These are phyloP conservation scores for Myrmecobius fasciatus DNA, from an alignment of 2,113 vertebrate genomes.

Conservation along the genomic window DNA sequence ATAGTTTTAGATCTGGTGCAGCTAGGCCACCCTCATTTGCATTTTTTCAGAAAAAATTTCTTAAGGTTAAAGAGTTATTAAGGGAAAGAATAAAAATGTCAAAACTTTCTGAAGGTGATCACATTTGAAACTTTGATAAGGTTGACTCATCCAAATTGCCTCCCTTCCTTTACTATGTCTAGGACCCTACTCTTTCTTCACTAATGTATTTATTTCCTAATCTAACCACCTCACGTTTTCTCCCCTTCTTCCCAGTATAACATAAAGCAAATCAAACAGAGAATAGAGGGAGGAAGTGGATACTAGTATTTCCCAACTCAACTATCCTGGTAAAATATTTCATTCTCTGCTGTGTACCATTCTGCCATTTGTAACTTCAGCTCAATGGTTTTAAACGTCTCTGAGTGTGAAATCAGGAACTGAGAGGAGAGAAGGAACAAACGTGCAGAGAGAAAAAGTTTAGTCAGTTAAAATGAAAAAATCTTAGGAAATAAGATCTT, in stretches of 20 bases:
- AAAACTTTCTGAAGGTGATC: conserved; percentile 14
- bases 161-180: conserved; percentile 14
- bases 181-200: neutral
- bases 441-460: neutral
- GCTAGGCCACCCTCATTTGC: too few species aligned
- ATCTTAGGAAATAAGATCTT: neutral
- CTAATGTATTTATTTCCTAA: neutral
- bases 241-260: neutral
- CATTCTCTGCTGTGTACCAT: neutral
- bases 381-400: neutral
- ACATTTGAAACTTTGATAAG: neutral
- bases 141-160: conserved; percentile 17
- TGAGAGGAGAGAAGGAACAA: neutral
- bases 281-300: conserved; percentile 16
- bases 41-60: too few species aligned
- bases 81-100: neutral
- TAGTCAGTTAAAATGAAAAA: neutral
- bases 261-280: neutral
- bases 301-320: neutral
- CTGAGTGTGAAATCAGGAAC: neutral
- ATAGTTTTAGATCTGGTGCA: too few species aligned
- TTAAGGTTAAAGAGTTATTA: neutral
- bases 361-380: neutral
- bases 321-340: neutral
- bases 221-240: neutral